Evolutionary conservation across 2,113 vertebrate species (phyloP), one percentile per base, ranked within the genome.

Genomic region (Nesoenas mayeri): DNA sequence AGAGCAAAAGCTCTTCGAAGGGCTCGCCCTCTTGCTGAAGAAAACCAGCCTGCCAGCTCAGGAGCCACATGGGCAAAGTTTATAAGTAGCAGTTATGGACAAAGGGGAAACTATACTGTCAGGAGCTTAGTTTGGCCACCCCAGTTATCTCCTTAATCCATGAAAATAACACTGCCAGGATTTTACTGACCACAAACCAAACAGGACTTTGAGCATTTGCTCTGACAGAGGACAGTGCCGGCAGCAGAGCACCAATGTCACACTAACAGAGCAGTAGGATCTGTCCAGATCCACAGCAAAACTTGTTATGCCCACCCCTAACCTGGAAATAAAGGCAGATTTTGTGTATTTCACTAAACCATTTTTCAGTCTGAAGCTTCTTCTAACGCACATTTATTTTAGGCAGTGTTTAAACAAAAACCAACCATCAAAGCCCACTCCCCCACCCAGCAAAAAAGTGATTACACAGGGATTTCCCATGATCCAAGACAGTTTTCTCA

Each of bases 111-210:
- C 34, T 80, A 47, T 34, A 82, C 48, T 65, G 29, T 56, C 47
- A 72, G 34, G 78, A n/a, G 7, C 17, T 74, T 87, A 38, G n/a
- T 47, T 79, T 74, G 77, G 48, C n/a, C 44, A 64, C 34, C 22
- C 42, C 28, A 56, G 16, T 87, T 78, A 94, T 57, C 51, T 42
- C 34, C 26, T 56, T 51, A 89, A 92, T 15, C n/a, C 85, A 66
- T 3, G 8, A 74, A 89, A 66, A 64, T 95, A 85, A 12, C 40
- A 90, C 10, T 48, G 32, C 17, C 58, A 44, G 60, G 71, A 87
- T 58, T 64, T 88, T 38, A 85, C 50, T 74, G 34, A 92, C 12
- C 13, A 34, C 54, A 95, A 91, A 42, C 34, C 60, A 94, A 94
- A 89, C 18, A 88, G 77, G 64, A 85, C 72, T 89, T 95, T 11